Evolutionary conservation across 2,113 vertebrate genomes (phyloP).

Genomic region (Coptodon bakossiorum): DNA sequence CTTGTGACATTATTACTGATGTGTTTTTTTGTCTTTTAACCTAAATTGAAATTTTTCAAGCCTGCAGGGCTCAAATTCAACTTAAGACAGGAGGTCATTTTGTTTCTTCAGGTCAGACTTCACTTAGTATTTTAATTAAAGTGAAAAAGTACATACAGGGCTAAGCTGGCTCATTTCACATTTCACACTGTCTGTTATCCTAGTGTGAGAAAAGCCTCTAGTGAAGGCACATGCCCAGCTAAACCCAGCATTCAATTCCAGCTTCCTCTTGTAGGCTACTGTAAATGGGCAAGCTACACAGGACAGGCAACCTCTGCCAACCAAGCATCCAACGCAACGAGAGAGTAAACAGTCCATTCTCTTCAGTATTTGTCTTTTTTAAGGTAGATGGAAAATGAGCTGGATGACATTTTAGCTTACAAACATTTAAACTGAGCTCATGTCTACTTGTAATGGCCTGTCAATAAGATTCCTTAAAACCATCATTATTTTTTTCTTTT

Average conservation of each 20-base stretch:
- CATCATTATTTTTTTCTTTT: neutral
- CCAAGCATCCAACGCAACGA: neutral
- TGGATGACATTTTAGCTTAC: neutral
- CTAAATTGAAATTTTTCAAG: neutral
- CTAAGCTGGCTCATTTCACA: neutral
- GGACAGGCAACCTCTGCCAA: neutral
- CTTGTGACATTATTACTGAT: neutral
- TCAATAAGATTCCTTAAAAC: neutral
- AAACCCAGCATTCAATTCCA: neutral
- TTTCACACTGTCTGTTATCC: neutral
- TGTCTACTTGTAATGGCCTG: neutral
- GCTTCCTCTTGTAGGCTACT: neutral
- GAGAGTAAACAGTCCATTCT: neutral
- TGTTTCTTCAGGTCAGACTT: neutral
- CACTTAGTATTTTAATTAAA: neutral
- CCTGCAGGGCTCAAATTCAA: neutral
- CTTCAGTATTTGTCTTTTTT: neutral
- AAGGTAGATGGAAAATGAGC: neutral
- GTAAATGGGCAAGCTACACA: neutral
- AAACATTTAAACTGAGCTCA: neutral
- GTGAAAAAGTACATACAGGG: neutral
- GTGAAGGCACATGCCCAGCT: neutral
- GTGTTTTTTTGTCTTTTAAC: neutral
- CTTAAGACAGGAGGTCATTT: neutral
- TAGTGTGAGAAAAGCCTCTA: neutral